Percentiles rank a stretch among this genome's conserved stretches.
phyloP scores from a whole-genome alignment of 2,113 vertebrate genomes.

The Percina caprodes region DNA sequence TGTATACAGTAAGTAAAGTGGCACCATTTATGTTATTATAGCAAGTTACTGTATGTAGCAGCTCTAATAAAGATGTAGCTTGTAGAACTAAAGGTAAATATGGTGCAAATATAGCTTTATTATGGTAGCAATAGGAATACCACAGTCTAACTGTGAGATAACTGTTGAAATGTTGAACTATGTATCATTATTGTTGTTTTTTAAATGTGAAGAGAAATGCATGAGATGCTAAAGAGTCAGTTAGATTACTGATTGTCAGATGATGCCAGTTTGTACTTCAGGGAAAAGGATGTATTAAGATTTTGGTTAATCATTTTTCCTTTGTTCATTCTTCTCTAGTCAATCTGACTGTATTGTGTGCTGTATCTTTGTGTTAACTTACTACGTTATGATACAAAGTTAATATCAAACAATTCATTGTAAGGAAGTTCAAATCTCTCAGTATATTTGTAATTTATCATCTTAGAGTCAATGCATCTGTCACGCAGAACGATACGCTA shows the following conservation, averaged over 20 bases:
- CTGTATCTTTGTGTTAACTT: not conserved
- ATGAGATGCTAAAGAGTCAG: not conserved
- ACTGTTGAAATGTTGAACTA: conserved; percentile 1
- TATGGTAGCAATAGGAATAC: not conserved
- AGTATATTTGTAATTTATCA: not conserved
- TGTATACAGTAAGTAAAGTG: conserved; percentile 6
- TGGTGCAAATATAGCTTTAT: conserved; percentile 22
- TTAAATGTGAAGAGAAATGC: not conserved
- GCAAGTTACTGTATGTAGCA: conserved; percentile 50
- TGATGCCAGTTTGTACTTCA: not conserved
- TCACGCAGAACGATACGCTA: not conserved
- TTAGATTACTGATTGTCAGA: accelerated
- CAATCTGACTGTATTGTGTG: not conserved
- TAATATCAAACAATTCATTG: not conserved
- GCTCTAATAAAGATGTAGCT: conserved; percentile 24
- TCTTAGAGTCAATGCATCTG: not conserved
- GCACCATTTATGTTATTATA: not conserved
- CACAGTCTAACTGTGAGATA: not conserved
- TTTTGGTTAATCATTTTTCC: not conserved
- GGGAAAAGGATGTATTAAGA: not conserved
- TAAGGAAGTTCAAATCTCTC: not conserved
- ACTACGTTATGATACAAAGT: not conserved
- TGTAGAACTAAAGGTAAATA: not conserved
- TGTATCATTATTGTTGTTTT: not conserved
- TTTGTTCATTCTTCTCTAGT: not conserved